Evolutionary conservation across 1,140 invertebrate genomes (phyloP).

Genomic region (fruit fly (Drosophila melanogaster)): DNA sequence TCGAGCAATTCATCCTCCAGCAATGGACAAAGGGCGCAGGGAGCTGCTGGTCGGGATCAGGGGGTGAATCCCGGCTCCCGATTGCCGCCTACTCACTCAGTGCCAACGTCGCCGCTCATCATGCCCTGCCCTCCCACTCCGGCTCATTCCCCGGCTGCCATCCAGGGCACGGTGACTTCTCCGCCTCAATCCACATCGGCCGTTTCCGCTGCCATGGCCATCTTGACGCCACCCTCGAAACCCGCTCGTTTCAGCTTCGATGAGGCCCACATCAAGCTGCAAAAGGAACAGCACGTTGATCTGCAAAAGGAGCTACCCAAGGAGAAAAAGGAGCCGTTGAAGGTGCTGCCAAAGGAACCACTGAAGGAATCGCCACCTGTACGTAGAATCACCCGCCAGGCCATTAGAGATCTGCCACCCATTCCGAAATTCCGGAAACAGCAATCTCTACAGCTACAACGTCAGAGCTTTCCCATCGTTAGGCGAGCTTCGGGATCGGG

Average conservation of each 20-base stretch:
- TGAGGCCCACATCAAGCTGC: slow-evolving; percentile 77
- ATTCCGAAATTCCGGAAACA: slow-evolving; percentile 88
- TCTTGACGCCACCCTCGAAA: slow-evolving; percentile 65
- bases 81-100: slow-evolving; percentile 85
- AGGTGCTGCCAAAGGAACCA: slow-evolving; percentile 12
- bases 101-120: slow-evolving; percentile 89
- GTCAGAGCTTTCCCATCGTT: slow-evolving; percentile 87
- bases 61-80: slow-evolving; percentile 19
- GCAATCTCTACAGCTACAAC: slow-evolving; percentile 73
- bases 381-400: slow-evolving; percentile 86
- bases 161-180: slow-evolving; percentile 62
- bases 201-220: slow-evolving; percentile 77
- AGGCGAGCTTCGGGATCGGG: slow-evolving; percentile 85
- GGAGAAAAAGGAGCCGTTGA: slow-evolving; percentile 28
- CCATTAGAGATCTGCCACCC: slow-evolving; percentile 86
- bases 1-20: slow-evolving; percentile 84
- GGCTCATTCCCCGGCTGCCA: slow-evolving; percentile 82
- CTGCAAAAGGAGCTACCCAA: slow-evolving; percentile 26
- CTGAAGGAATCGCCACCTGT: slow-evolving; percentile 17
- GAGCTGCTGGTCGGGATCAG: slow-evolving; percentile 18
- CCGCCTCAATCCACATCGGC: slow-evolving; percentile 69
- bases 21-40: slow-evolving; percentile 45
- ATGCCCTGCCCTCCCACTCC: slow-evolving; percentile 85
- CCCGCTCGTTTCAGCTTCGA: slow-evolving; percentile 74
- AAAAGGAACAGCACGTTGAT: slow-evolving; percentile 48